Conservation (phyloP, 2,113 vertebrate species). For the Salvelinus fontinalis region DNA sequence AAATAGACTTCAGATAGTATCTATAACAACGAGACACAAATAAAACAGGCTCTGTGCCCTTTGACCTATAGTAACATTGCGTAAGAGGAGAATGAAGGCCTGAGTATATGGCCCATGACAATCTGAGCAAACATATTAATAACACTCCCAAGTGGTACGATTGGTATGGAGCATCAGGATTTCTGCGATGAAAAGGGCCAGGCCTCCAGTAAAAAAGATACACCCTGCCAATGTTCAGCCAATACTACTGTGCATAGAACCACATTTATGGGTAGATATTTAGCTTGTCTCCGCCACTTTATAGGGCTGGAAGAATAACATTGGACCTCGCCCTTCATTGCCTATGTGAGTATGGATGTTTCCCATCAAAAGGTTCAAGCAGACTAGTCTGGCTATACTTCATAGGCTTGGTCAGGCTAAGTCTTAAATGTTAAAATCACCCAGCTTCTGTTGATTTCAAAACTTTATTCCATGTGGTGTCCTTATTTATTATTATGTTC, state of each 20-base stretch:
- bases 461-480: slow-evolving; percentile 11
- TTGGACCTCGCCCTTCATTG: slow-evolving; percentile 13
- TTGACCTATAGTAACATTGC: no score
- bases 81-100: slow-evolving; percentile 8
- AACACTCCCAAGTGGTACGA: slow-evolving; percentile 46
- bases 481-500: background rate
- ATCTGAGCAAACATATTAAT: background rate
- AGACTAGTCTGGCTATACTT: slow-evolving; percentile 50
- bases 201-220: slow-evolving; percentile 46
- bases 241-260: slow-evolving; percentile 38
- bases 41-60: no score
- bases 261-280: slow-evolving; percentile 63
- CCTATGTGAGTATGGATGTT: slow-evolving; percentile 35
- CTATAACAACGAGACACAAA: no score
- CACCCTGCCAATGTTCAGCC: slow-evolving; percentile 52
- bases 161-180: slow-evolving; percentile 33
- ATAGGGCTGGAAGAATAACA: slow-evolving; percentile 58
- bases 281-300: slow-evolving; percentile 57
- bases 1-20: no score
- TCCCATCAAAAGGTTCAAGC: slow-evolving; percentile 38
- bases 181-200: slow-evolving; percentile 48
- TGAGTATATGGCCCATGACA: slow-evolving; percentile 21
- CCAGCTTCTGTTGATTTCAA: slow-evolving; percentile 5
- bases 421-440: slow-evolving; percentile 54
- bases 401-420: slow-evolving; percentile 47